Evolutionary conservation across 2,113 vertebrate genomes (phyloP).

Genomic region (Cepphus grylle): DNA sequence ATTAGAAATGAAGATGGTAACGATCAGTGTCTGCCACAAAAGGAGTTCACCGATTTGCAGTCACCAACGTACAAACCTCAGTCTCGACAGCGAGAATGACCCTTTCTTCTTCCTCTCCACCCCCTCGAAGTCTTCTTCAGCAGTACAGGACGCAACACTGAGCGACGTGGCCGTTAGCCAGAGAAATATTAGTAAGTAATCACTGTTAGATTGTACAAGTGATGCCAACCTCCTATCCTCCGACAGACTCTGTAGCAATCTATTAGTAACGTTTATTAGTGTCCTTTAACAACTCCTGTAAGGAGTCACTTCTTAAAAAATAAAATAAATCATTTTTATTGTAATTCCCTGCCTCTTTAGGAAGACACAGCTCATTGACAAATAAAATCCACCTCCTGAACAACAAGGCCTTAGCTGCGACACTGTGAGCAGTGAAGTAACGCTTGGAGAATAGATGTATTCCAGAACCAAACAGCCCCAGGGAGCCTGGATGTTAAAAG

Average conservation of each 20-base stretch:
- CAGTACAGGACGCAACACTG: neutral
- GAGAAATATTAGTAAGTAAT: neutral
- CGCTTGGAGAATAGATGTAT: conserved; percentile 29
- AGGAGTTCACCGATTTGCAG: neutral
- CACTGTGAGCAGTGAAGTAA: conserved; percentile 35
- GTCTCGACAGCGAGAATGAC: neutral
- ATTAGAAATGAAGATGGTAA: neutral
- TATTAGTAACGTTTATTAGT: neutral
- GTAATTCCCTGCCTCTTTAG: neutral
- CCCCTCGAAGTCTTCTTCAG: neutral
- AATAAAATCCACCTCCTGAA: conserved; percentile 40
- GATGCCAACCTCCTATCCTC: neutral
- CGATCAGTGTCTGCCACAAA: neutral
- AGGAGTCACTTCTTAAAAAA: conserved; percentile 22
- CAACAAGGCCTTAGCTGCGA: conserved; percentile 28
- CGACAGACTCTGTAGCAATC: neutral
- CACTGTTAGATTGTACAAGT: neutral
- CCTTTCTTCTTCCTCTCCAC: neutral
- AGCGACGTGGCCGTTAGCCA: neutral
- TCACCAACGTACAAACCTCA: neutral
- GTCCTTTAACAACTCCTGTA: conserved; percentile 17
- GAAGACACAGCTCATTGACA: neutral
- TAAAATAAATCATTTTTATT: neutral
- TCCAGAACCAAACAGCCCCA: conserved; percentile 47
- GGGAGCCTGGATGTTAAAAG: conserved; percentile 40